A percentile compares a stretch with the other conserved stretches of the same genome.
Evolutionary conservation across 2,888 invertebrate genomes (phyloP).

Genomic region (Drosophila birchii): DNA sequence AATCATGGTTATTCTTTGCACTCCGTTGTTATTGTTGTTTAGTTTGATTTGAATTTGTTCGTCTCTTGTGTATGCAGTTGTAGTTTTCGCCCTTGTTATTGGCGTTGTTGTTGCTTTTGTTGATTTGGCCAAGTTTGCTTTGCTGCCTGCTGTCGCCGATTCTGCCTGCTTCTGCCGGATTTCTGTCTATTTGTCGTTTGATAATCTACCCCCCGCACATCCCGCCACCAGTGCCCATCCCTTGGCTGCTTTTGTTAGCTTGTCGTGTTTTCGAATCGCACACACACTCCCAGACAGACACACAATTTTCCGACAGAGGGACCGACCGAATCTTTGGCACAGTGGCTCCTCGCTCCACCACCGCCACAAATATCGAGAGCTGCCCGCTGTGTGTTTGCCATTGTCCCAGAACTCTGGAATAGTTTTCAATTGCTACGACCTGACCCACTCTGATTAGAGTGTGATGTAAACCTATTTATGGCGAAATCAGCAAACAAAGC

Average conservation of each 20-base stretch:
- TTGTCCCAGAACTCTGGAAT: conserved; percentile 33
- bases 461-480: conserved; percentile 36
- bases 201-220: conserved; percentile 65
- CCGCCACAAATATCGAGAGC: conserved; percentile 41
- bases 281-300: conserved; percentile 29
- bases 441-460: conserved; percentile 43
- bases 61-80: conserved; percentile 63
- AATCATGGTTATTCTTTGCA: conserved; percentile 1
- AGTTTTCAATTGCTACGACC: conserved; percentile 20
- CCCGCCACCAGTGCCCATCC: conserved; percentile 50
- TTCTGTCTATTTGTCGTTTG: conserved; percentile 66
- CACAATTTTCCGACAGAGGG: conserved; percentile 22
- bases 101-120: conserved; percentile 30
- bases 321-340: conserved; percentile 43
- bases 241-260: conserved; percentile 48
- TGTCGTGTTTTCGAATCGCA: conserved; percentile 31
- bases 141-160: conserved; percentile 46
- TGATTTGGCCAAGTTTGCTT: conserved; percentile 48
- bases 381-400: conserved; percentile 31
- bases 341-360: conserved; percentile 44
- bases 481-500: conserved; percentile 12
- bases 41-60: conserved; percentile 77
- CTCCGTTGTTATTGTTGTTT: conserved; percentile 51
- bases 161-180: conserved; percentile 56
- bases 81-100: conserved; percentile 19